Conservation (phyloP, 2,797 vertebrate genomes). For the Gadopsis bispinosus region DNA sequence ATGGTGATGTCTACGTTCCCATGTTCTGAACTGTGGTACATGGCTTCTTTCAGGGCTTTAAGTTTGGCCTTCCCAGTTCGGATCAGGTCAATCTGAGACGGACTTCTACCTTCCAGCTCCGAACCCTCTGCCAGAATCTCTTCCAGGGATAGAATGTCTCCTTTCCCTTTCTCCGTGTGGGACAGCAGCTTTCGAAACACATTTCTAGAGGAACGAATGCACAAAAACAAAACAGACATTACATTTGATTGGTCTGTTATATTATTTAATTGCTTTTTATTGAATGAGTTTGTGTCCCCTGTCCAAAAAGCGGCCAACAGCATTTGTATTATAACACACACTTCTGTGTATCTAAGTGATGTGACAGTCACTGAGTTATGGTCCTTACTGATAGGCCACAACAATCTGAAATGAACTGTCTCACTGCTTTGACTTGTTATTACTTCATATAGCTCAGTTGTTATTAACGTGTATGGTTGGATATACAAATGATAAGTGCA, state of each 20-base stretch:
- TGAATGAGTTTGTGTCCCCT: not conserved
- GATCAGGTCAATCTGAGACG: constrained; percentile 88
- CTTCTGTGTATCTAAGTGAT: not conserved
- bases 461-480: constrained; percentile 1
- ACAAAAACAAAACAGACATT: not conserved
- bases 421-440: constrained; percentile 10
- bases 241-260: not conserved
- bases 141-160: constrained; percentile 95
- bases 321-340: not conserved
- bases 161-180: constrained; percentile 93
- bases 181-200: constrained; percentile 96
- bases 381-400: not conserved
- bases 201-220: constrained; percentile 84
- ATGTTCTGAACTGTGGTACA: constrained; percentile 98
- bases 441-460: constrained; percentile 12
- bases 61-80: constrained; percentile 94
- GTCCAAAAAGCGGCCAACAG: not conserved
- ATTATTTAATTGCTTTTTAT: not conserved
- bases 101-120: constrained; percentile 88
- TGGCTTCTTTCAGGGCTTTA: constrained; percentile 95
- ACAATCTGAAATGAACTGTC: constrained; percentile 3
- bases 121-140: constrained; percentile 97
- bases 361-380: not conserved
- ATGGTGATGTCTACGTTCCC: constrained; percentile 98
- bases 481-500: constrained; percentile 8